These are phyloP conservation scores for Hypocryptadius cinnamomeus DNA, from an alignment of 2,113 vertebrate species.

Conservation along the genomic window DNA sequence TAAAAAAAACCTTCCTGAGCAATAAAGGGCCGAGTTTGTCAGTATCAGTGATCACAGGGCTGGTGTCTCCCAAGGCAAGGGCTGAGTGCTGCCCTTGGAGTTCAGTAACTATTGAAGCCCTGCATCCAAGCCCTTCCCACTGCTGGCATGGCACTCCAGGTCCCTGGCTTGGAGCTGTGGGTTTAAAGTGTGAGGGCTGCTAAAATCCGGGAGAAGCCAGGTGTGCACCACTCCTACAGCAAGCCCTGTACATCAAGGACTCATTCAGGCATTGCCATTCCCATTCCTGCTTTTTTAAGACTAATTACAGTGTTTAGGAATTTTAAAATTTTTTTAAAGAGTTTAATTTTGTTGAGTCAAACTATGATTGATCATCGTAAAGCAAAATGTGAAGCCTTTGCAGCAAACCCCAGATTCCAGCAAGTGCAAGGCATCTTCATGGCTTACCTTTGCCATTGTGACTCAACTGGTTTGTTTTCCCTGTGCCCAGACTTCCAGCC, in stretches of 20 bases:
- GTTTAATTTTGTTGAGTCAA: background rate
- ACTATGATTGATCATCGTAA: background rate
- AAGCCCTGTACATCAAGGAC: background rate
- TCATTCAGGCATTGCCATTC: background rate
- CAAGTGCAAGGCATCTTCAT: background rate
- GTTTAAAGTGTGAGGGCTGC: background rate
- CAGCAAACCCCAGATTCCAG: background rate
- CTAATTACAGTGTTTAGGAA: background rate
- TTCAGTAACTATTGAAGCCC: background rate
- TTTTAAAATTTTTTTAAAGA: background rate
- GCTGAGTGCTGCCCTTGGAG: background rate
- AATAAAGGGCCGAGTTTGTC: constrained; percentile 53
- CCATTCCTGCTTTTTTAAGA: background rate
- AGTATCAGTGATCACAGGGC: constrained; percentile 48
- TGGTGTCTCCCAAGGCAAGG: constrained; percentile 27
- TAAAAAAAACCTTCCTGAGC: constrained; percentile 48
- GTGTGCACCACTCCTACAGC: background rate
- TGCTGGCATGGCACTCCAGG: background rate
- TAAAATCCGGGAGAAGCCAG: background rate
- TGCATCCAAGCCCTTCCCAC: background rate
- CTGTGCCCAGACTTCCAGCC: background rate
- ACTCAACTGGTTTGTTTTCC: background rate
- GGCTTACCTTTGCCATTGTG: background rate
- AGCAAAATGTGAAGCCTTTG: background rate
- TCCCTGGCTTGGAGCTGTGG: background rate